These are phyloP conservation scores for Sciaenops ocellatus DNA, from an alignment of 2,797 vertebrate genomes.

Conservation along the genomic window DNA sequence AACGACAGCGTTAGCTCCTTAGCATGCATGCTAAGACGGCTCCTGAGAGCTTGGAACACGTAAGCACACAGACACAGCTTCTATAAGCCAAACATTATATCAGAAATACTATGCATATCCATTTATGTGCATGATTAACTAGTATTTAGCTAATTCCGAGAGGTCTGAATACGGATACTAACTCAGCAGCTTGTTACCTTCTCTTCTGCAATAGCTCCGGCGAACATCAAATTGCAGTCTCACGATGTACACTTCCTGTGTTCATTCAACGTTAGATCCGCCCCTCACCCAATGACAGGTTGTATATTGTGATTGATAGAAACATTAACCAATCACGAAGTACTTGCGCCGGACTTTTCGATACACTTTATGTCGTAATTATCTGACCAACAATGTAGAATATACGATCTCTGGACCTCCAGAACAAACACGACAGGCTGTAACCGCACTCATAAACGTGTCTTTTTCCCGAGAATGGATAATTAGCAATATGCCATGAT, in stretches of 20 bases:
- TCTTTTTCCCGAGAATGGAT: rapidly evolving
- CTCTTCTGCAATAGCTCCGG: conserved; percentile 39
- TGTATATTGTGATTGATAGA: conserved; percentile 15
- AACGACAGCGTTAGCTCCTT: conserved; percentile 61
- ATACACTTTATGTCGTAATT: neutral
- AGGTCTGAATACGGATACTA: neutral
- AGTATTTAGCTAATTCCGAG: neutral
- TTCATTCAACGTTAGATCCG: conserved; percentile 74
- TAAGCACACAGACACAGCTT: conserved; percentile 20
- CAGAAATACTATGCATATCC: rapidly evolving
- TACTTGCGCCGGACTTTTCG: neutral
- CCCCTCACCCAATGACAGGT: conserved; percentile 76
- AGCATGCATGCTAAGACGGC: conserved; percentile 60
- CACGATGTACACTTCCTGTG: conserved; percentile 82
- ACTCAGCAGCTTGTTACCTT: conserved; percentile 65
- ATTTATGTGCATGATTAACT: neutral
- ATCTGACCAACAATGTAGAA: neutral
- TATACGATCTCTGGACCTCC: neutral
- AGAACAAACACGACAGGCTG: rapidly evolving
- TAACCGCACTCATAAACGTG: rapidly evolving
- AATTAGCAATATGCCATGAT: neutral
- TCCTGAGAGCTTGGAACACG: neutral
- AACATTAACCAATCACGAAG: conserved; percentile 60
- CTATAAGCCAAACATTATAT: neutral
- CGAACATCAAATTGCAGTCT: conserved; percentile 85